Base-by-base conservation (phyloP, 1,140 invertebrate genomes). In the Pygmarrhopalites habei region DNA sequence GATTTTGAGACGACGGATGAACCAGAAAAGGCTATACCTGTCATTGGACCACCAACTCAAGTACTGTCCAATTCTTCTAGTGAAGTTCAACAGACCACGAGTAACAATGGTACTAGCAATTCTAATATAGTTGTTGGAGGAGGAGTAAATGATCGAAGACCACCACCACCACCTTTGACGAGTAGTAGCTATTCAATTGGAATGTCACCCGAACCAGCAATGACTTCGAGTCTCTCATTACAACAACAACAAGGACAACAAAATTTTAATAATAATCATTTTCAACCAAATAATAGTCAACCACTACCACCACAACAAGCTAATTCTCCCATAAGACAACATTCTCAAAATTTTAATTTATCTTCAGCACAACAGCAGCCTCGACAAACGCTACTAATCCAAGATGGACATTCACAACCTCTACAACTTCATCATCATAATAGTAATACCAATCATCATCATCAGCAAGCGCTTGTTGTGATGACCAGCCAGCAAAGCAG, bases 1-100 rank as follows among this genome's bases (percentile, higher is more conserved):
- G 68, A 70, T 39, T 70, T 67, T 49, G 65, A 67, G 39, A n/a
- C n/a, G n/a, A 46, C 58, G 39, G 32, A 67, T 46, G 66, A 62
- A 29, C 47, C 35, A 17, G 60, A 63, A 25, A 63, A 58, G 44
- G 17, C 57, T 32, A 53, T 60, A 43, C 58, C 47, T 55, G 58
- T 60, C 7, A 25, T 60, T 49, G 46, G 43, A 60, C 39, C 25
- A 46, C 49, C 49, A 25, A 51, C 26, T 53, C 60, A 41, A 12
- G 39, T 41, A 41, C 39, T 12, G n/a, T 10, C 10, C n/a, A n/a
- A n/a, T 41, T 10, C 39, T 41, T 10, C 10, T 41, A n/a, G 39
- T 10, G 10, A 12, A n/a, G 39, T 41, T 41, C 39, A n/a, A 41
- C 10, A n/a, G 39, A 41, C 39, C 10, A 41, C 10, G 39, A n/a